Base-by-base conservation (phyloP, 1,140 invertebrate genomes). In the Parapsyche elsis region DNA sequence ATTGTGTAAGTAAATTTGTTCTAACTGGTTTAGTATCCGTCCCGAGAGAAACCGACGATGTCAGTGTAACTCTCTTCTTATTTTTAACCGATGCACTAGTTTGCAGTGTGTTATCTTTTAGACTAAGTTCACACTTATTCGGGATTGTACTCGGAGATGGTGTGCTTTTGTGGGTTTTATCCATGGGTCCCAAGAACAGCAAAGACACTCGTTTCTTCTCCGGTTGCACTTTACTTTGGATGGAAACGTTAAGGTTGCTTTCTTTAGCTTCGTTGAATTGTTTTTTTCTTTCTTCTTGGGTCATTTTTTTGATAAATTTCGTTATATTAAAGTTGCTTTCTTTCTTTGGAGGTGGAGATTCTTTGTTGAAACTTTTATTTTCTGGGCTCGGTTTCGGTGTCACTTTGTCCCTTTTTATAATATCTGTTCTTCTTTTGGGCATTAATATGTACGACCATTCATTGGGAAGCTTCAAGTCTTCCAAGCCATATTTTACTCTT, bases 401-500 rank as follows among this genome's bases (percentile, higher is more conserved):
- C 45, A 46, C n/a, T 71, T 76, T 84, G 76, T 19, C 85, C 84
- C 9, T 19, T 23, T 81, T 82, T 82, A 12, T 16, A 5, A 16
- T 23, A 7, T 83, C 76, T 21, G 24, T 83, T 75, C 83, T 85
- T 5, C 80, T 79, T 78, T 87, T 89, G 0, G 89, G 88, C 1
- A 83, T 85, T 0, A 91, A 81, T 9, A 82, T 86, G 67, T 92
- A 91, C 1, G 80, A 84, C 91, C 91, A 92, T 9, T 85, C 84
- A 84, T 93, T 93, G 0, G 90, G 89, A 23, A 92, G 75, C 0
- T 86, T 83, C 0, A 94, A 81, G 9, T 91, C 88, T 21, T 85
- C 84, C 0, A 93, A 84, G 0, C 88, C 87, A 85, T 92, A 93
- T 82, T 92, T 88, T 16, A 91, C 87, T 2, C 90, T 85, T 5